Conservation (phyloP, 2,797 vertebrate species). For the Limnodromus scolopaceus region DNA sequence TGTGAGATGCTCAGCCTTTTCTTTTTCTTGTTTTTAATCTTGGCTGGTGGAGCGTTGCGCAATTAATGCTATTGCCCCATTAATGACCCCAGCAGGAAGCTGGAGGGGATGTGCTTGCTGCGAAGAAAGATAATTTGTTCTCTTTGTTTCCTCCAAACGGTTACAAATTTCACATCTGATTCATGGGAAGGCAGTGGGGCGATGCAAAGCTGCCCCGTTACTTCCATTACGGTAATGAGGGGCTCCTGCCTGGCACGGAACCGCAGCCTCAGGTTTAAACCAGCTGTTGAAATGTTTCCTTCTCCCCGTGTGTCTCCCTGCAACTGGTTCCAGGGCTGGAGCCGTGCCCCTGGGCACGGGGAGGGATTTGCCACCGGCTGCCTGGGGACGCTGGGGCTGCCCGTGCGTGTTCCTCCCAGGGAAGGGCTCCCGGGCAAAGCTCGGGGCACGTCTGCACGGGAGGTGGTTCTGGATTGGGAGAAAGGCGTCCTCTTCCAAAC, state of each 20-base stretch:
- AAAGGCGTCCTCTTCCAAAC: background rate
- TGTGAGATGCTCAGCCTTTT: background rate
- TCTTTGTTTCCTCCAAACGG: background rate
- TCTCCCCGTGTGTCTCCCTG: background rate
- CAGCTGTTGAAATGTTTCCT: background rate
- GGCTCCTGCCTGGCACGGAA: background rate
- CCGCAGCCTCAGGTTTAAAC: background rate
- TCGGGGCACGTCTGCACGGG: background rate
- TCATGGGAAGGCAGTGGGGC: background rate
- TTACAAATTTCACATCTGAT: background rate
- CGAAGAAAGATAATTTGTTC: background rate
- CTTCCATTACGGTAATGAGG: accelerated
- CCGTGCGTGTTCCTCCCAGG: background rate
- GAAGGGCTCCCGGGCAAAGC: background rate
- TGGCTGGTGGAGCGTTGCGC: background rate
- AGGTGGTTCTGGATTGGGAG: background rate
- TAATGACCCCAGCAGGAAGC: background rate
- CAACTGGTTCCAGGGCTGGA: background rate
- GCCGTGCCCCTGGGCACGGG: background rate
- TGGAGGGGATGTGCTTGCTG: background rate
- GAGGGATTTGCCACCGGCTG: background rate
- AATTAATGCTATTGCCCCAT: background rate
- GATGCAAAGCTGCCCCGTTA: background rate
- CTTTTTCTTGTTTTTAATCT: background rate
- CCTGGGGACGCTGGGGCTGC: background rate